Percentiles rank a stretch among this genome's conserved stretches.
phyloP scores from a whole-genome alignment of 2,113 vertebrate genomes.

The Hucho hucho region DNA sequence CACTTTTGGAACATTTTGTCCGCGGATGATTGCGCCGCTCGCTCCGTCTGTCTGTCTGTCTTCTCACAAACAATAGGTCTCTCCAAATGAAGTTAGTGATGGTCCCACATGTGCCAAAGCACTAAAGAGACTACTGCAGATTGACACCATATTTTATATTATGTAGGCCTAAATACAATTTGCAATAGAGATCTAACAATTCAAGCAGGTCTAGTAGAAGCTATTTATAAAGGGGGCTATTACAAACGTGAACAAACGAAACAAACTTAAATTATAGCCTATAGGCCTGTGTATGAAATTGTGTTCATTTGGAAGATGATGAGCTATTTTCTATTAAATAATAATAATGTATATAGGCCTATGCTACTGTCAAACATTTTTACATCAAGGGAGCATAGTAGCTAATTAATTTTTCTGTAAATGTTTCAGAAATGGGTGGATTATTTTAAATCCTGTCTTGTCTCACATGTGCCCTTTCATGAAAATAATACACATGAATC shows the following conservation, averaged over 20 bases:
- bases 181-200: too few species aligned
- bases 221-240: too few species aligned
- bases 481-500: neutral
- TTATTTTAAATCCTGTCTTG: neutral
- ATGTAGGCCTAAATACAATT: too few species aligned
- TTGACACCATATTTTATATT: constrained; percentile 26
- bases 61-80: constrained; percentile 47
- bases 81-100: constrained; percentile 62
- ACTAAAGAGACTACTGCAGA: constrained; percentile 32
- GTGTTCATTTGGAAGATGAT: neutral
- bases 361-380: neutral
- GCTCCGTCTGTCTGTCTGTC: constrained; percentile 11
- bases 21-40: constrained; percentile 9
- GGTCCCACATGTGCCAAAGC: constrained; percentile 63
- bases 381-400: too few species aligned
- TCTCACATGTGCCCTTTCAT: neutral
- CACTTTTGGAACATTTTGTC: constrained; percentile 4
- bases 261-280: neutral
- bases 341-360: neutral
- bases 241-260: neutral
- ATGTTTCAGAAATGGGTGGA: neutral
- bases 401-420: neutral
- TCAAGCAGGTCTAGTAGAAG: too few species aligned
- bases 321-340: neutral
- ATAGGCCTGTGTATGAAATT: neutral